Evolutionary conservation across 64 coral and sea anemone species (phyloP), one percentile per base, ranked within the genome.

Genomic region (Catalaphyllia jardinei): DNA sequence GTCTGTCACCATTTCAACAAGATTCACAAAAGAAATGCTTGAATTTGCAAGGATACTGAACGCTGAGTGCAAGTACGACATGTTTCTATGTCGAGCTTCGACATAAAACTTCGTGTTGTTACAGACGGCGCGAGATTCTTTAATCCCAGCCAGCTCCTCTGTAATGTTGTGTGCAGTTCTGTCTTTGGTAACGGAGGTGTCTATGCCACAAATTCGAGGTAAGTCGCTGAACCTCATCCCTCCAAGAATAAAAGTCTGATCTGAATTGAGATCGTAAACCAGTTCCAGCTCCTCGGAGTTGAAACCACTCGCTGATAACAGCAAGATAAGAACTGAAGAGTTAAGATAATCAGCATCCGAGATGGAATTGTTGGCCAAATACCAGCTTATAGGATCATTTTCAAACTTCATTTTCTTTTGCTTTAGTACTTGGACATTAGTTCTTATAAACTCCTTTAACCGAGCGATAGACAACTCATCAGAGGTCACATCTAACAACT

Each of bases 371-470:
- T 73, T 30, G 31, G 55, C 51, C 29, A 91, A 75, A 81, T 86
- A 77, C n/a, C 75, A 29, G 31, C 33, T 65, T 4, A 91, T 16
- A 14, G 81, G 46, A 71, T 77, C 71, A 19, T 57, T 75, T 27
- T 91, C 89, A 90, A 90, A 82, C 17, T 39, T 90, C 3, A 8
- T 61, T 73, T 90, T 82, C 4, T 80, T 80, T n/a, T 51, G 19
- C 12, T 29, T 71, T 0, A 39, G 33, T 8, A 15, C 81, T 5
- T 16, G 38, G 22, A 85, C 50, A 16, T 71, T 12, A 85, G 38
- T 85, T 35, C 8, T 51, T 8, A 85, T 51, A 0, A 85, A 33
- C 12, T 69, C 63, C 20, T 85, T 85, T 9, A 85, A 51, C 24
- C 71, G 33, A 13, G 81, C 1, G 33, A 85, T 85, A 13, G 62